These are phyloP conservation scores for Aeoliscus strigatus DNA, from an alignment of 2,797 vertebrate species.

Conservation along the genomic window DNA sequence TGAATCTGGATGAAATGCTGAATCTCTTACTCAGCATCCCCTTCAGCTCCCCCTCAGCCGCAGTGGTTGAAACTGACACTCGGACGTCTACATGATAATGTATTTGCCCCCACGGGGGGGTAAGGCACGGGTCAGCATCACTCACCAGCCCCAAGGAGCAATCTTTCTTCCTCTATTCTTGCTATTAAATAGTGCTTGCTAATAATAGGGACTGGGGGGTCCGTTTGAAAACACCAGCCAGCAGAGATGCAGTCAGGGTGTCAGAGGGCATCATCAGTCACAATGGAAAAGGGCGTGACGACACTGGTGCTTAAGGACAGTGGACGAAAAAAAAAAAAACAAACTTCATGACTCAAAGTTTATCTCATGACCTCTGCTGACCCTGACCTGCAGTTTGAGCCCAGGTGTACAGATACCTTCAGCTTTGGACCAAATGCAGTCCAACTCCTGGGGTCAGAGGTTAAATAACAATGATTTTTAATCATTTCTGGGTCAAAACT, in stretches of 20 bases:
- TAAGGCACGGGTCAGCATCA: conserved; percentile 43
- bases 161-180: conserved; percentile 24
- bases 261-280: conserved; percentile 27
- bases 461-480: no score
- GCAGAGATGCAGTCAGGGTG: conserved; percentile 12
- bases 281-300: conserved; percentile 1
- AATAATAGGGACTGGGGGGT: no score
- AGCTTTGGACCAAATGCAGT: no score
- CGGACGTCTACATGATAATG: conserved; percentile 38
- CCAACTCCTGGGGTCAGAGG: no score
- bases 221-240: conserved; percentile 13
- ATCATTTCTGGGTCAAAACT: no score
- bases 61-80: conserved; percentile 16
- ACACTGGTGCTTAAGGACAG: conserved; percentile 6
- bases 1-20: conserved; percentile 27
- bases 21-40: conserved; percentile 33
- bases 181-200: conserved; percentile 39
- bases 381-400: no score
- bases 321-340: conserved; percentile 7
- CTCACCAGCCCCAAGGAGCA: conserved; percentile 14
- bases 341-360: conserved; percentile 6
- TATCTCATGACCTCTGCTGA: background rate
- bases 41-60: conserved; percentile 14
- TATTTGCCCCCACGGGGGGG: conserved; percentile 23
- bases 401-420: no score